Evolutionary conservation across 2,888 invertebrate genomes (phyloP), one percentile per base, ranked within the genome.

Genomic region (Pheosia tremula): DNA sequence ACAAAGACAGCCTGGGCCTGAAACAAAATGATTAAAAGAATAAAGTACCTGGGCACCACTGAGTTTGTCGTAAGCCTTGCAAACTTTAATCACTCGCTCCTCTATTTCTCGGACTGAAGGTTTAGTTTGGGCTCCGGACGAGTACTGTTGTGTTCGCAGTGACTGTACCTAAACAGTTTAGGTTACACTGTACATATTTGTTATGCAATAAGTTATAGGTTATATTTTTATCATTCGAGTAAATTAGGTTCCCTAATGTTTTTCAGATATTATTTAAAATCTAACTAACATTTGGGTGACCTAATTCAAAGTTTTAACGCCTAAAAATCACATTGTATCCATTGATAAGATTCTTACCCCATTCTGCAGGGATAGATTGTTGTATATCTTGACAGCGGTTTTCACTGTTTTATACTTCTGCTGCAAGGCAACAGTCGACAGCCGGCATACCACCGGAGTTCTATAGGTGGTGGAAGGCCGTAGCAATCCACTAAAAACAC

Each of bases 1-100:
- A 93, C 93, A 88, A 94, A 95, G 94, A 95, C 94, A 93, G 94
- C 94, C 94, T 90, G 94, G 89, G 90, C 95, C 96, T 96, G 95
- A 88, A 96, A 94, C 90, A 92, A 89, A 88, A 85, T 73, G n/a
- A 60, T 77, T 79, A 75, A 62, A 64, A 71, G 83, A 80, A 77
- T 83, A 88, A 90, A 78, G 85, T 96, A 98, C 98, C 98, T 98
- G 97, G 78, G 96, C 95, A 74, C 96, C 95, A 78, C 96, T 95
- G 81, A 98, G 96, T 96, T 98, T 98, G 95, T 98, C 98, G 94
- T 97, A 98, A 70, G 97, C 95, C 78, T 95, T 95, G 91, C 98
- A 96, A 83, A 98, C 98, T 95, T 97, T 96, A 84, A 98, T 89
- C 66, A 98, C 98, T 83, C 98, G 96, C 66, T 96, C 95, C 88